Evolutionary conservation across 2,113 vertebrate genomes (phyloP).

Genomic region (Toxostoma redivivum): DNA sequence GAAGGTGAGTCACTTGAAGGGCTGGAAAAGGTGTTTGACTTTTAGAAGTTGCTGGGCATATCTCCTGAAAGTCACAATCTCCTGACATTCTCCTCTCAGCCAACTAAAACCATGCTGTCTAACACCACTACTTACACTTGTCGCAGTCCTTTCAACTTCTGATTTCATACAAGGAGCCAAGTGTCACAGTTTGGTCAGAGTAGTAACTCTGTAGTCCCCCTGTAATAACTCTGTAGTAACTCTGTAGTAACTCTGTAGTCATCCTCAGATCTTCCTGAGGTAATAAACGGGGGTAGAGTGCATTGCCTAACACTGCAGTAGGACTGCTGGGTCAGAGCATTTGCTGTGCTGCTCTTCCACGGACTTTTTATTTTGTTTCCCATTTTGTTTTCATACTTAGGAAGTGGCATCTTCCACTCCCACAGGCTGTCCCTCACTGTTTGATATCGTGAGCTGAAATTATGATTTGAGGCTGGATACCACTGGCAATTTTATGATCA

Average conservation of each 20-base stretch:
- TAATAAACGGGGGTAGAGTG: not conserved
- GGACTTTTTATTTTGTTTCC: not conserved
- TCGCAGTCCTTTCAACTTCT: not conserved
- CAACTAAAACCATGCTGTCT: not conserved
- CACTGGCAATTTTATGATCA: not conserved
- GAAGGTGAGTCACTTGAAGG: not conserved
- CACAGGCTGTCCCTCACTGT: not conserved
- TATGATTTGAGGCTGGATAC: not conserved
- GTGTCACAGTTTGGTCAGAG: not conserved
- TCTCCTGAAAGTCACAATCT: not conserved
- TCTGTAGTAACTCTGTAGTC: not conserved
- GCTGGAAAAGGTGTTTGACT: not conserved
- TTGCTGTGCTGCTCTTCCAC: not conserved
- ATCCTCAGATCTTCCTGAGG: not conserved
- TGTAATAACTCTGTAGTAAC: not conserved
- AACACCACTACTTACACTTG: not conserved
- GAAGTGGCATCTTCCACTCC: not conserved
- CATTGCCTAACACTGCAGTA: not conserved
- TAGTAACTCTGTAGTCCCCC: not conserved
- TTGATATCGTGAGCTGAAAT: not conserved
- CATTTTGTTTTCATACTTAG: not conserved
- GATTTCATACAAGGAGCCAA: not conserved
- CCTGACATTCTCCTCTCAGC: not conserved
- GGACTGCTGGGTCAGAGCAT: not conserved
- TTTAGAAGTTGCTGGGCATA: not conserved